These are phyloP conservation scores for Mythimna ferrago DNA, from an alignment of 2,888 invertebrate species.

Conservation along the genomic window DNA sequence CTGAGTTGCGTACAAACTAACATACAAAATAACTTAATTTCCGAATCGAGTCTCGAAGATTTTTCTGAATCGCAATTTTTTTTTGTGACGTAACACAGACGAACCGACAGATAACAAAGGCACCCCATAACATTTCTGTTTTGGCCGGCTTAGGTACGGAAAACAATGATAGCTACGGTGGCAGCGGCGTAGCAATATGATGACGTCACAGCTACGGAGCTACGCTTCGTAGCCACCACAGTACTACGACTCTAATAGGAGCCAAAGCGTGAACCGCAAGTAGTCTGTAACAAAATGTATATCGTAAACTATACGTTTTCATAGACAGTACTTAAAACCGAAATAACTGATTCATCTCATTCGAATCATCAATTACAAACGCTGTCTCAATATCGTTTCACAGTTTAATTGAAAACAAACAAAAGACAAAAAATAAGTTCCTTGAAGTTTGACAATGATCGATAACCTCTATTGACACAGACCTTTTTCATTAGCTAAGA, in stretches of 20 bases:
- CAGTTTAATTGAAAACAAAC: constrained; percentile 51
- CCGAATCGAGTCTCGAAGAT: no score
- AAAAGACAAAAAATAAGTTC: constrained; percentile 27
- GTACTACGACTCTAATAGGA: not conserved
- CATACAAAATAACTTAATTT: no score
- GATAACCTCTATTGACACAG: constrained; percentile 41
- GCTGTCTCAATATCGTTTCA: constrained; percentile 3
- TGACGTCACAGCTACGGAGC: not conserved
- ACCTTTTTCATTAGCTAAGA: constrained; percentile 35
- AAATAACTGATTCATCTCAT: not conserved
- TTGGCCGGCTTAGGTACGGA: no score
- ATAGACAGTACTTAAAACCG: no score
- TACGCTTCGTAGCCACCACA: not conserved
- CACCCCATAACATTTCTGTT: no score
- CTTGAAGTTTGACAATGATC: constrained; percentile 42
- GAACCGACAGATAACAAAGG: no score
- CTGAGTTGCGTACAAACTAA: no score
- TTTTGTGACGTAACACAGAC: no score
- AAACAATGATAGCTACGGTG: not conserved
- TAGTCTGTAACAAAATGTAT: not conserved
- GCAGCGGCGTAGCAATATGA: constrained; percentile 20
- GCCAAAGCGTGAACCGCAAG: not conserved
- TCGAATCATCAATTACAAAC: constrained; percentile 38
- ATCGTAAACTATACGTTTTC: not conserved
- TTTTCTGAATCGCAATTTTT: no score